Conservation (phyloP, 2,797 vertebrate species). For the Mormyrops boulengeri region DNA sequence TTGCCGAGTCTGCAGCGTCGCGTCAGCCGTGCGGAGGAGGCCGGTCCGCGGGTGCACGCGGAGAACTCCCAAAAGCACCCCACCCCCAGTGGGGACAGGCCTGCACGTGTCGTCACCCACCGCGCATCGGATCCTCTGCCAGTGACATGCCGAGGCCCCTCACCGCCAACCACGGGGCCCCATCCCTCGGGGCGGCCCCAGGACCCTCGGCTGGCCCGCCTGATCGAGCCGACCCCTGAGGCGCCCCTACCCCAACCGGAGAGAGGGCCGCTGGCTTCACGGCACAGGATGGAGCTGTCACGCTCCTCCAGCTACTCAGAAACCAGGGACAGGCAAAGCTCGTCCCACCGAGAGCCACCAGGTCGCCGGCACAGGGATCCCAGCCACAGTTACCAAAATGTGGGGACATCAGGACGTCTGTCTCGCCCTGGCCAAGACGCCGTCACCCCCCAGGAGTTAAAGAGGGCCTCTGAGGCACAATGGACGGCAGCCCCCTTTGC, state of each 20-base stretch:
- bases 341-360: background rate
- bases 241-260: background rate
- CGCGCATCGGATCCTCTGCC: background rate
- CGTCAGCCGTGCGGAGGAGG: background rate
- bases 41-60: background rate
- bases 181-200: conserved; percentile 34
- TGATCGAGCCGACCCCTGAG: conserved; percentile 21
- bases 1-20: background rate
- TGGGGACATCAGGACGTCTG: background rate
- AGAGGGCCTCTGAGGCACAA: background rate
- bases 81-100: background rate
- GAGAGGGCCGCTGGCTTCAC: background rate
- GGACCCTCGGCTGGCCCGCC: conserved; percentile 54
- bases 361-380: background rate
- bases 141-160: too few relatives aligned
- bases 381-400: background rate
- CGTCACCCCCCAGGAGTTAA: background rate
- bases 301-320: background rate
- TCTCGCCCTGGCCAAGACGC: background rate
- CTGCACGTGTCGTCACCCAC: background rate
- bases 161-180: background rate
- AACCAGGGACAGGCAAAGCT: background rate
- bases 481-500: background rate
- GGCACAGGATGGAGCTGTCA: background rate
- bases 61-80: background rate